Evolutionary conservation across 2,888 invertebrate genomes (phyloP).

Genomic region (Scaptomyza reducta): DNA sequence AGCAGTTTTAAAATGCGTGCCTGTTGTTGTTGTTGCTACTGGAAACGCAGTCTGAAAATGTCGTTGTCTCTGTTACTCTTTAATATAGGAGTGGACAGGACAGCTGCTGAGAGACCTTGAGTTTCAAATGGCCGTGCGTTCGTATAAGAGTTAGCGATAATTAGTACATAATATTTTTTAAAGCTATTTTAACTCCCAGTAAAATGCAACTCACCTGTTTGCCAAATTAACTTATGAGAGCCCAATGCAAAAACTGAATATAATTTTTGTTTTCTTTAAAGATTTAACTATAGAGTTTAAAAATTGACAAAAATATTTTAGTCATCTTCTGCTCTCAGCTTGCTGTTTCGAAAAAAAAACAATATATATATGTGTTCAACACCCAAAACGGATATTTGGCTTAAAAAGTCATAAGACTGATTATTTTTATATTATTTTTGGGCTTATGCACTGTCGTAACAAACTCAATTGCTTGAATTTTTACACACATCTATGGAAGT

Average conservation of each 20-base stretch:
- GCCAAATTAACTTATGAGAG: neutral
- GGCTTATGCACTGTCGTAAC: slow-evolving; percentile 47
- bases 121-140: no score
- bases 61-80: neutral
- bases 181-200: no score
- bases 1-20: neutral
- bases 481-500: slow-evolving; percentile 62
- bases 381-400: slow-evolving; percentile 27
- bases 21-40: neutral
- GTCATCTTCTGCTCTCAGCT: neutral
- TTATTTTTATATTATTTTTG: no score
- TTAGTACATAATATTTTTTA: no score
- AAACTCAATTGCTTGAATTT: slow-evolving; percentile 70
- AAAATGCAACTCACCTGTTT: neutral
- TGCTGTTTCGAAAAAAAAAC: neutral
- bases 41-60: neutral
- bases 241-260: no score
- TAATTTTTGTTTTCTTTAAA: neutral
- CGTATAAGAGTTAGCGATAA: no score
- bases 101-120: no score
- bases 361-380: neutral
- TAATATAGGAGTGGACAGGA: no score
- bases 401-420: slow-evolving; percentile 39
- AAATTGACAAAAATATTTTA: slow-evolving; percentile 3
- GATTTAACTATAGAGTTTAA: neutral